Conservation (phyloP, 1,140 invertebrate genomes). For the Anoplophora glabripennis region DNA sequence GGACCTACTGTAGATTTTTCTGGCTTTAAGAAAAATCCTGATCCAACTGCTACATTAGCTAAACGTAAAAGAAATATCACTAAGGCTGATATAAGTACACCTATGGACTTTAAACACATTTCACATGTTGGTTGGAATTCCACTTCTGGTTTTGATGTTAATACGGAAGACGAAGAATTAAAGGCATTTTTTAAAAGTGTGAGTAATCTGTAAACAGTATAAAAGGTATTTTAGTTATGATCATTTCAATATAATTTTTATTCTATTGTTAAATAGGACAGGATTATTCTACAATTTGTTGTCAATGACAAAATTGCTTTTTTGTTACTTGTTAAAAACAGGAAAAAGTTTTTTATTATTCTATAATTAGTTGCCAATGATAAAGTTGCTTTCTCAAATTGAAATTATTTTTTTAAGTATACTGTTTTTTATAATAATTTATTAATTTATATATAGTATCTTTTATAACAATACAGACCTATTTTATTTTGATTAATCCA, state of each 20-base stretch:
- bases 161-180: slow-evolving; percentile 71
- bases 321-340: background rate
- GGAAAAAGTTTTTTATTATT: no score
- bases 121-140: slow-evolving; percentile 86
- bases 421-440: no score
- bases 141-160: slow-evolving; percentile 72
- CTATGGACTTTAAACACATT: slow-evolving; percentile 85
- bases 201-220: slow-evolving; percentile 12
- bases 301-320: no score
- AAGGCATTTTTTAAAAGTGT: slow-evolving; percentile 72
- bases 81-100: slow-evolving; percentile 88
- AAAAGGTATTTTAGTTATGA: background rate
- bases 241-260: background rate
- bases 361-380: no score
- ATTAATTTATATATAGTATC: no score
- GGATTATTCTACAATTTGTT: no score
- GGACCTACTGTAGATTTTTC: slow-evolving; percentile 3
- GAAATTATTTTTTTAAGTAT: no score
- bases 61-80: slow-evolving; percentile 68
- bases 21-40: slow-evolving; percentile 1
- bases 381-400: no score
- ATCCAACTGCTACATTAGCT: slow-evolving; percentile 41
- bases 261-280: background rate
- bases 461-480: no score
- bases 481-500: no score